A percentile compares a stretch with the other conserved stretches of the same genome.
Conservation (phyloP, 2,113 vertebrate species). For the Sardina pilchardus region DNA sequence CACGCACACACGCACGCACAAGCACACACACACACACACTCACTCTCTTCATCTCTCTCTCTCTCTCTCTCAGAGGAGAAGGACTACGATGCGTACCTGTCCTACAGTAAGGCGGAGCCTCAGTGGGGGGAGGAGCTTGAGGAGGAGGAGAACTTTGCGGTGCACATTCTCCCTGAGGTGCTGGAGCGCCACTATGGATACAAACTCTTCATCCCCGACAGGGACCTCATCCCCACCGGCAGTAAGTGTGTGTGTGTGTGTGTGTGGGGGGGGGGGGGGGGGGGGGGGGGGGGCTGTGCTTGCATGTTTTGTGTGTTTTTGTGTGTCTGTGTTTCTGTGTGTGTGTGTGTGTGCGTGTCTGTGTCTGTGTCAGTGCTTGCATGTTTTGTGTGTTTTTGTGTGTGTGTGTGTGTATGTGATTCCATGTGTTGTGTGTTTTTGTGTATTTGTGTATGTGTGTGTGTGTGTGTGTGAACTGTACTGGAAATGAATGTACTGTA, state of each 20-base stretch:
- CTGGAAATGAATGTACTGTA: too few species aligned
- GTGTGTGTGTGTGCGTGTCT: neutral
- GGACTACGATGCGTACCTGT: slow-evolving; percentile 97
- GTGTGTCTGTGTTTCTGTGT: slow-evolving; percentile 20
- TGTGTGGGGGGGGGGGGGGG: too few species aligned
- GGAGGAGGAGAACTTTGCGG: slow-evolving; percentile 96
- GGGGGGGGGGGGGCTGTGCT: too few species aligned
- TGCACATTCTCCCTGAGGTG: slow-evolving; percentile 96
- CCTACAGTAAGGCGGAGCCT: slow-evolving; percentile 98
- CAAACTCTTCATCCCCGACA: slow-evolving; percentile 97
- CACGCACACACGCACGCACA: too few species aligned
- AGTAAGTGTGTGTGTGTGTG: slow-evolving; percentile 78
- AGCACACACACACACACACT: too few species aligned
- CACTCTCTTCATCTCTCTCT: slow-evolving; percentile 14
- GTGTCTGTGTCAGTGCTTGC: neutral
- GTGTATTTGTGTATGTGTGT: neutral
- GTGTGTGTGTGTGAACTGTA: too few species aligned
- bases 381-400: neutral
- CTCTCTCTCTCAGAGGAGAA: slow-evolving; percentile 82
- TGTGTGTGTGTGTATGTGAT: neutral
- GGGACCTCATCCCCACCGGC: slow-evolving; percentile 98
- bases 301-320: slow-evolving; percentile 20
- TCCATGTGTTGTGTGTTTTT: neutral
- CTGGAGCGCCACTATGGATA: slow-evolving; percentile 99
- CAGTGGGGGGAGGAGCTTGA: slow-evolving; percentile 98